Conservation (phyloP, 2,113 vertebrate species). For the Oreotrochilus melanogaster region DNA sequence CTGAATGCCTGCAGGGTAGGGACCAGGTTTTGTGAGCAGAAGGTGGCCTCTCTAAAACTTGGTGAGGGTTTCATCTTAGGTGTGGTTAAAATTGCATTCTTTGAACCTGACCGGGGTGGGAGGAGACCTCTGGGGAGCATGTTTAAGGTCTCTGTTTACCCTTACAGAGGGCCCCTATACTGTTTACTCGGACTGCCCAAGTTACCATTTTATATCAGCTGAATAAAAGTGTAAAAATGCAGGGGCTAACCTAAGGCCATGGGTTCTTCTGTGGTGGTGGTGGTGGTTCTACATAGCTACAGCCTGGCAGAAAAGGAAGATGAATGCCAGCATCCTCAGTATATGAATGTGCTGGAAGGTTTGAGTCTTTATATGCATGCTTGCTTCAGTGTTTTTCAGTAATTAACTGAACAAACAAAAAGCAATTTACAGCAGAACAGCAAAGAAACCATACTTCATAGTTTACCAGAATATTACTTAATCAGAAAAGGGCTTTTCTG, state of each 20-base stretch:
- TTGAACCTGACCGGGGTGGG: not conserved
- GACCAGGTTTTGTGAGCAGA: not conserved
- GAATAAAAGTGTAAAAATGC: not conserved
- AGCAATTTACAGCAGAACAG: not conserved
- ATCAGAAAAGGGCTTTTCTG: not conserved
- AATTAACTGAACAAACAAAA: not conserved
- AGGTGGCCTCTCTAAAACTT: conserved; percentile 3
- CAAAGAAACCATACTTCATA: not conserved
- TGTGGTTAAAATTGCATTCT: not conserved
- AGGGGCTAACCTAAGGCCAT: not conserved
- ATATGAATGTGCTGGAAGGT: not conserved
- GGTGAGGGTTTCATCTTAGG: not conserved
- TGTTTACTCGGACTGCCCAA: not conserved
- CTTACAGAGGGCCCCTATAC: not conserved
- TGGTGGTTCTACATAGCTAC: not conserved
- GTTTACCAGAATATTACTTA: not conserved
- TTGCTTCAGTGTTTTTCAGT: not conserved
- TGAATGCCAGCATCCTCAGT: not conserved
- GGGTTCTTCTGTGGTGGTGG: not conserved
- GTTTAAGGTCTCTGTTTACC: not conserved
- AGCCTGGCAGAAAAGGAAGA: not conserved
- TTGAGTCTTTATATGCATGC: not conserved
- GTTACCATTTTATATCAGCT: conserved; percentile 6
- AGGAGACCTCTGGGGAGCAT: not conserved
- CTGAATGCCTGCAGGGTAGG: not conserved